phyloP scores from a whole-genome alignment of 2,113 vertebrate genomes.

The Sula dactylatra region DNA sequence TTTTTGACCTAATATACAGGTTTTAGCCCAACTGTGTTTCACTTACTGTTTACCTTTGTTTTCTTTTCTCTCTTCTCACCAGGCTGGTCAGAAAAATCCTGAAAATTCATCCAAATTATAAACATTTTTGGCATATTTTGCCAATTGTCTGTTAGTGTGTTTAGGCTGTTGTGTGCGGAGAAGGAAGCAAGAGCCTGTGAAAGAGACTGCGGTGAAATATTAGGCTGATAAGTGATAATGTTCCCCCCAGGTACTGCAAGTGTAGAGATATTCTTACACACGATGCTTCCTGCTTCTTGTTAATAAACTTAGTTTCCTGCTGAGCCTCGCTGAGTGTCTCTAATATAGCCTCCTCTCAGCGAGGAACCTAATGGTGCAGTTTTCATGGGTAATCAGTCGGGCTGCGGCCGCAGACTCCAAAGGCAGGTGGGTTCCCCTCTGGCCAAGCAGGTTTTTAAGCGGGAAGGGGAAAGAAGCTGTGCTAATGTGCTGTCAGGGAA shows the following conservation, averaged over 20 bases:
- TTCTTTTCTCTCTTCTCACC: not conserved
- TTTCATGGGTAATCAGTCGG: not conserved
- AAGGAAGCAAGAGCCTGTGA: not conserved
- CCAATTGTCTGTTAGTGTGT: not conserved
- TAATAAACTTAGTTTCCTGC: constrained; percentile 13
- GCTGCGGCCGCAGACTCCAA: fast-evolving
- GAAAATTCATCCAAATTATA: not conserved
- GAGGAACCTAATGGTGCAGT: not conserved
- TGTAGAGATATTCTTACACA: not conserved
- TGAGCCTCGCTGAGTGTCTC: not conserved
- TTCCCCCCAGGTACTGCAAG: not conserved
- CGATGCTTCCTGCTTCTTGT: not conserved
- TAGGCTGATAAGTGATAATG: constrained; percentile 9
- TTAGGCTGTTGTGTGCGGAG: not conserved
- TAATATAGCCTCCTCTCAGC: not conserved
- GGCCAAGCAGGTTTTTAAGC: not conserved
- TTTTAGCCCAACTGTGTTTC: not conserved
- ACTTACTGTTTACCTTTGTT: not conserved
- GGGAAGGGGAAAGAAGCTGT: not conserved
- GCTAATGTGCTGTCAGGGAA: not conserved
- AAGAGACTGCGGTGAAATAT: not conserved
- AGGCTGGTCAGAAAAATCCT: not conserved
- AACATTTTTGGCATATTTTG: not conserved
- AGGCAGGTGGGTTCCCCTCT: not conserved
- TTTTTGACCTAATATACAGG: constrained; percentile 26